A percentile compares a stretch with the other conserved stretches of the same genome.
Evolutionary conservation across 2,797 vertebrate genomes (phyloP).

Genomic region (Hippocampus kuda): DNA sequence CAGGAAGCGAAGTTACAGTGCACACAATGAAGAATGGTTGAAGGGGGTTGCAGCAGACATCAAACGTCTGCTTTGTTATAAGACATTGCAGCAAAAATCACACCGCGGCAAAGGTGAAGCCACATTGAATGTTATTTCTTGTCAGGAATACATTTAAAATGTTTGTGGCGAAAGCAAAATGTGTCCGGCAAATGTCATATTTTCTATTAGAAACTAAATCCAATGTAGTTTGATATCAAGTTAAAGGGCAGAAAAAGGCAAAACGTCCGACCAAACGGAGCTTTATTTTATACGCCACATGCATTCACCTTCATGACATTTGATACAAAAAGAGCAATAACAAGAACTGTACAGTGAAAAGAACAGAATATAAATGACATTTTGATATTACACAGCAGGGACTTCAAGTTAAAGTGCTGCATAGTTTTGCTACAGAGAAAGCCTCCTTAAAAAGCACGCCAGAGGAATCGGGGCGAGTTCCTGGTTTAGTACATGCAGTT

Average conservation of each 20-base stretch:
- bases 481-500: conserved; percentile 8
- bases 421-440: conserved; percentile 21
- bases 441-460: conserved; percentile 12
- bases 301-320: conserved; percentile 44
- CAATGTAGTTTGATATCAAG: conserved; percentile 4
- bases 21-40: conserved; percentile 22
- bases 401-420: conserved; percentile 29
- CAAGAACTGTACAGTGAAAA: conserved; percentile 51
- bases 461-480: conserved; percentile 20
- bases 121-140: not conserved
- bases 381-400: conserved; percentile 17
- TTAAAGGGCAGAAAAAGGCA: conserved; percentile 8
- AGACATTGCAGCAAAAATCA: not conserved
- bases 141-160: conserved; percentile 6
- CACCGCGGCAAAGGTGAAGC: not conserved
- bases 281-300: conserved; percentile 46
- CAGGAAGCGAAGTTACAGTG: conserved; percentile 29
- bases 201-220: not conserved
- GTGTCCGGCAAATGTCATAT: not conserved
- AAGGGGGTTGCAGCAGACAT: conserved; percentile 14
- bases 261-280: conserved; percentile 1
- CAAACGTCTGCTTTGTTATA: conserved; percentile 17
- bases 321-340: conserved; percentile 36
- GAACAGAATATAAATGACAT: conserved; percentile 13
- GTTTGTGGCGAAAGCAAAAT: not conserved